Percentiles rank a stretch among this genome's conserved stretches.
Evolutionary conservation across 2,888 invertebrate species (phyloP).

Genomic region (Aspidiotus rigidus): DNA sequence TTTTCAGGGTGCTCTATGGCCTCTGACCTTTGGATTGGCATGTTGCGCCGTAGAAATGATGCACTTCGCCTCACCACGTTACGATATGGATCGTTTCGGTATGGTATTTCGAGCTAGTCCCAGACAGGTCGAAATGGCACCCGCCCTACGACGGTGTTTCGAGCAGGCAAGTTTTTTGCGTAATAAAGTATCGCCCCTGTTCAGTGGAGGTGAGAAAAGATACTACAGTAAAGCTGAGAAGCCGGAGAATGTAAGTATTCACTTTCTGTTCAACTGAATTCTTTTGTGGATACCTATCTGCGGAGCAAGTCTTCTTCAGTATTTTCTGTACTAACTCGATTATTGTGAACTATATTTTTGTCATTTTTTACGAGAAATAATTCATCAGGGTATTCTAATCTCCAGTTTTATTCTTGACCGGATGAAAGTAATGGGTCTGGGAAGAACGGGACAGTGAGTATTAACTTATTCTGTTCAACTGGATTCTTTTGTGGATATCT

Average conservation of each 20-base stretch:
- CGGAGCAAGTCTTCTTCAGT: slow-evolving; percentile 1
- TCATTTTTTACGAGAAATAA: slow-evolving; percentile 1
- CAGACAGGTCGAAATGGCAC: slow-evolving; percentile 98
- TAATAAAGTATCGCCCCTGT: too few species aligned
- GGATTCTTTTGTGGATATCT: background rate
- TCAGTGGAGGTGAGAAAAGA: too few species aligned
- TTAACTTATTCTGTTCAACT: background rate
- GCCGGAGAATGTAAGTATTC: background rate
- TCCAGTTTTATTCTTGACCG: background rate
- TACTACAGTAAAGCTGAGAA: too few species aligned
- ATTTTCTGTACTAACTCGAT: background rate
- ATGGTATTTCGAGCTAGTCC: slow-evolving; percentile 97
- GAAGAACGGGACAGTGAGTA: background rate
- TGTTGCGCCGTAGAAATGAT: slow-evolving; percentile 99
- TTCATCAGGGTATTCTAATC: background rate
- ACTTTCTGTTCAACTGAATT: slow-evolving; percentile 1
- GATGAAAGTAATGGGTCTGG: background rate
- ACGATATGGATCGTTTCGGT: slow-evolving; percentile 98
- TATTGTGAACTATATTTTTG: background rate
- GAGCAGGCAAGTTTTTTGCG: slow-evolving; percentile 87
- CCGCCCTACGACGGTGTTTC: too few species aligned
- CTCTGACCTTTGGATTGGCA: slow-evolving; percentile 94
- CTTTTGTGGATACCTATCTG: background rate
- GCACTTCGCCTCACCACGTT: slow-evolving; percentile 98
- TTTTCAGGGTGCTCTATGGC: slow-evolving; percentile 77